Conservation (phyloP, 2,797 vertebrate genomes). For the Fistularia commersonii region DNA sequence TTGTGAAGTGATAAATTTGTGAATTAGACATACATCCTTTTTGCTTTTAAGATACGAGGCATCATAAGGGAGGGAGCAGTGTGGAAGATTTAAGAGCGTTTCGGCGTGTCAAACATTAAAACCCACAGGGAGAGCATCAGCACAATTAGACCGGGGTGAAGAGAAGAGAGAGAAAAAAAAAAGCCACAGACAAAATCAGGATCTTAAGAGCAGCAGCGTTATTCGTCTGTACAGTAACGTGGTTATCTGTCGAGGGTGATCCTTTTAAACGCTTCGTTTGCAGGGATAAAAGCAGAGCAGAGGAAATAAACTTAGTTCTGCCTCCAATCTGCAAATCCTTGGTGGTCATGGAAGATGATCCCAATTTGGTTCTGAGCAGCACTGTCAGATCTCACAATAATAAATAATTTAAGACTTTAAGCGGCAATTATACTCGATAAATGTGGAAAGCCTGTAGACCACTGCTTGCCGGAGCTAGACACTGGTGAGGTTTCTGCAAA, state of each 20-base stretch:
- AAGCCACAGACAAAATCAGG: constrained; percentile 73
- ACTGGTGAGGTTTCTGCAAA: constrained; percentile 62
- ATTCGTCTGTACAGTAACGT: constrained; percentile 80
- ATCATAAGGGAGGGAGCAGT: constrained; percentile 72
- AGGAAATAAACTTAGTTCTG: constrained; percentile 86
- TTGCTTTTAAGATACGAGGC: constrained; percentile 78
- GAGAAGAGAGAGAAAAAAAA: constrained; percentile 51
- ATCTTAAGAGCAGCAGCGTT: constrained; percentile 77
- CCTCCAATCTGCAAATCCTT: constrained; percentile 85
- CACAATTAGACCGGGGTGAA: constrained; percentile 79
- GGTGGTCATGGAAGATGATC: constrained; percentile 86
- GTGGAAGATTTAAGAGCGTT: constrained; percentile 81
- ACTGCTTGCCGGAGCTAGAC: constrained; percentile 61
- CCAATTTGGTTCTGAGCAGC: constrained; percentile 83
- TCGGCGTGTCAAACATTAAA: constrained; percentile 83
- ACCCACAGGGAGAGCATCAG: constrained; percentile 82
- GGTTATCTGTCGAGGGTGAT: constrained; percentile 83
- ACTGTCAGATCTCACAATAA: constrained; percentile 84
- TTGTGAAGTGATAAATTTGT: constrained; percentile 83
- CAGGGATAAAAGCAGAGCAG: constrained; percentile 81
- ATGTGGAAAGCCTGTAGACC: constrained; percentile 76
- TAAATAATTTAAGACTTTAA: constrained; percentile 85
- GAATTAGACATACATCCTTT: constrained; percentile 84
- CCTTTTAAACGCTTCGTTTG: constrained; percentile 84
- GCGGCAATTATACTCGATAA: constrained; percentile 82